Conservation (phyloP, 1,140 invertebrate species). For the Paraescarpia echinospica region DNA sequence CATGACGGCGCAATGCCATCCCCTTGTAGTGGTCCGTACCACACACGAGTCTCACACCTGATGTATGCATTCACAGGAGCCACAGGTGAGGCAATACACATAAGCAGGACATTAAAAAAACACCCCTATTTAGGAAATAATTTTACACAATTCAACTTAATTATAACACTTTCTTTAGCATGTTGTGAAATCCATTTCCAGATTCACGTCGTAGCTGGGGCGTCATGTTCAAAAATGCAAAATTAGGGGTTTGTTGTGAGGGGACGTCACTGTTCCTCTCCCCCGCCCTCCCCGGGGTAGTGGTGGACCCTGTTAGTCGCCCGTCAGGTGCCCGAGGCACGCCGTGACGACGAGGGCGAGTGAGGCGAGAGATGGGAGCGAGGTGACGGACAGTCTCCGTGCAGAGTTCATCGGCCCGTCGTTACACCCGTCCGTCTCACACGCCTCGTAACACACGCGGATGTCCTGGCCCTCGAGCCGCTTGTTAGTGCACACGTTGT, state of each 20-base stretch:
- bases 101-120: background rate
- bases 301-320: background rate
- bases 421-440: constrained; percentile 16
- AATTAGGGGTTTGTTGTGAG: background rate
- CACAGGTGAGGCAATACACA: too few relatives aligned
- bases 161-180: background rate
- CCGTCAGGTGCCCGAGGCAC: background rate
- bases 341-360: background rate
- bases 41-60: too few relatives aligned
- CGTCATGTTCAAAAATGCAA: background rate
- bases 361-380: background rate
- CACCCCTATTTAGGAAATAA: background rate
- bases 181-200: background rate
- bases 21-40: too few relatives aligned
- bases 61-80: background rate
- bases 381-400: background rate
- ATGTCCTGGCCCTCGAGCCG: constrained; percentile 11
- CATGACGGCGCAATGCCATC: too few relatives aligned
- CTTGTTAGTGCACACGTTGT: constrained; percentile 13
- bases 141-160: background rate
- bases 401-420: constrained; percentile 13
- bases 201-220: too few relatives aligned
- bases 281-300: background rate
- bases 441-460: constrained; percentile 17
- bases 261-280: background rate